Percentiles rank a stretch among this genome's conserved stretches.
Evolutionary conservation across 1,140 invertebrate genomes (phyloP).

Genomic region (Akabosia matsudoensis): DNA sequence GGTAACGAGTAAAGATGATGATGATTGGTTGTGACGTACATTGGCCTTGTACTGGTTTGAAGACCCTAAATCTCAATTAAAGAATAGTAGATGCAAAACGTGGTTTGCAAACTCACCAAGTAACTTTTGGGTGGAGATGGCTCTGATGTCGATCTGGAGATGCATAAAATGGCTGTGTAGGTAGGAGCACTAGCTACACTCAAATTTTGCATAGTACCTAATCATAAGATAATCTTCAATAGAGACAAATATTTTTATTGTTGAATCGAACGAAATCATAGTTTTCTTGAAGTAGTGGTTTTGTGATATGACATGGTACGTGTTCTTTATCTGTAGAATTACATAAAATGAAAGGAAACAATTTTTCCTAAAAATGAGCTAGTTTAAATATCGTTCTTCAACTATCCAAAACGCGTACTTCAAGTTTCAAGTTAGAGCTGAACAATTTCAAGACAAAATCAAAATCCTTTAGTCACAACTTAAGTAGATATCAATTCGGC

Average conservation of each 20-base stretch:
- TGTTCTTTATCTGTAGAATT: too few relatives aligned
- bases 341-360: too few relatives aligned
- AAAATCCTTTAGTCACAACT: neutral
- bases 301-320: too few relatives aligned
- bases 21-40: neutral
- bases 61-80: constrained; percentile 24
- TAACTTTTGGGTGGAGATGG: constrained; percentile 10
- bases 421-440: neutral
- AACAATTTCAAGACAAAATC: neutral
- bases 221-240: too few relatives aligned
- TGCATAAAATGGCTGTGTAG: neutral
- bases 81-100: neutral
- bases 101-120: neutral
- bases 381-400: too few relatives aligned
- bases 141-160: neutral
- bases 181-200: neutral
- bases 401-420: too few relatives aligned
- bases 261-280: too few relatives aligned
- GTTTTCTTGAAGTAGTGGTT: too few relatives aligned
- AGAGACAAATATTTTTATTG: too few relatives aligned
- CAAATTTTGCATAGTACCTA: neutral
- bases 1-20: neutral
- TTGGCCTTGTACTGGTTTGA: constrained; percentile 12
- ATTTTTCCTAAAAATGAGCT: too few relatives aligned
- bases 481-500: neutral